Conservation (phyloP, 2,888 invertebrate genomes). For the Torymus tubicola region DNA sequence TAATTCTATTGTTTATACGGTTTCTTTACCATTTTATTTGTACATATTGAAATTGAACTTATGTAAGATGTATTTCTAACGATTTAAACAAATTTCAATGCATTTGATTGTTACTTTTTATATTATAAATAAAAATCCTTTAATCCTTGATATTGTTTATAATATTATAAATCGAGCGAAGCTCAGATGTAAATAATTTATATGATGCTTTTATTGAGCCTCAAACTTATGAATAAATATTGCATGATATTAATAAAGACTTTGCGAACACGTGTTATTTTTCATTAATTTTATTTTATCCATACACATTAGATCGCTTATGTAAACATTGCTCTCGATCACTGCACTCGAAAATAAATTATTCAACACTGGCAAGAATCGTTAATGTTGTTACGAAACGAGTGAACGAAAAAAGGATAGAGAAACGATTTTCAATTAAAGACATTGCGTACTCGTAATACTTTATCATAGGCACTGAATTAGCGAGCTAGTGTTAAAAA, state of each 20-base stretch:
- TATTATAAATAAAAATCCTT: constrained; percentile 18
- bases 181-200: constrained; percentile 44
- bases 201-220: constrained; percentile 55
- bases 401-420: not conserved
- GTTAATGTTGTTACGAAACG: constrained; percentile 21
- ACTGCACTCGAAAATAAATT: constrained; percentile 42
- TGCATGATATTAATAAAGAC: constrained; percentile 48
- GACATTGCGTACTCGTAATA: constrained; percentile 34
- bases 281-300: constrained; percentile 25
- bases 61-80: constrained; percentile 40
- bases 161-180: constrained; percentile 20
- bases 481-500: constrained; percentile 53
- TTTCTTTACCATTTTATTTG: constrained; percentile 46
- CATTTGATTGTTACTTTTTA: constrained; percentile 37
- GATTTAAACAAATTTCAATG: constrained; percentile 28
- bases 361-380: constrained; percentile 54
- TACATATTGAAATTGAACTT: constrained; percentile 50
- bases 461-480: constrained; percentile 55
- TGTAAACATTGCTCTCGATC: constrained; percentile 36
- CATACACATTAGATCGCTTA: constrained; percentile 37
- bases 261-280: constrained; percentile 29
- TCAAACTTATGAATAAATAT: constrained; percentile 54
- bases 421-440: constrained; percentile 36
- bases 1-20: constrained; percentile 49
- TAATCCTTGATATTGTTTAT: constrained; percentile 22